phyloP scores from a whole-genome alignment of 2,888 invertebrate genomes.

The Perizoma affinitatum region DNA sequence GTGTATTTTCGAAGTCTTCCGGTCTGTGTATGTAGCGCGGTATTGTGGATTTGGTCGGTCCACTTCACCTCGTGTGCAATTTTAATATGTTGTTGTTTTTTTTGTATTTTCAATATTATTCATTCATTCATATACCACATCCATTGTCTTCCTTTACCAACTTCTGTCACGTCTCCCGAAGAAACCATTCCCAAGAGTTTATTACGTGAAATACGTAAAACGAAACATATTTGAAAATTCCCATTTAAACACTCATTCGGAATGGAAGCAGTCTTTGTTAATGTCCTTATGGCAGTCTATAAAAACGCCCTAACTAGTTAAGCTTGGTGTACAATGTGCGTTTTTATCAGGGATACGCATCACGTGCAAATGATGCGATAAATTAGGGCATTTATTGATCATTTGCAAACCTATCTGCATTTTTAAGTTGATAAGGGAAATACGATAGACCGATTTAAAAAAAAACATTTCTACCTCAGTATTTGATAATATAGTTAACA shows the following conservation, averaged over 20 bases:
- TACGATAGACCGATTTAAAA: not conserved
- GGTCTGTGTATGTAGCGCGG: too few relatives aligned
- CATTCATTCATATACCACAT: conserved; percentile 1
- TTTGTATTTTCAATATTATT: not conserved
- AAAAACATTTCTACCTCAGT: not conserved
- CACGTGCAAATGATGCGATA: conserved; percentile 27
- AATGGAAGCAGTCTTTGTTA: conserved; percentile 50
- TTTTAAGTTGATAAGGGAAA: conserved; percentile 10
- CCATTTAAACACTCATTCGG: conserved; percentile 46
- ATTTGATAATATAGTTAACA: too few relatives aligned
- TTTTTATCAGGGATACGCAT: conserved; percentile 16
- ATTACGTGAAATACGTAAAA: conserved; percentile 64
- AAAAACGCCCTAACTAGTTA: conserved; percentile 46
- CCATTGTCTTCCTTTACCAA: not conserved
- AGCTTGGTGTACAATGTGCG: conserved; percentile 40
- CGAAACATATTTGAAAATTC: conserved; percentile 62
- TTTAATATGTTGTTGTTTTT: too few relatives aligned
- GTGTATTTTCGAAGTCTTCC: too few relatives aligned
- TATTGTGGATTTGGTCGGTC: too few relatives aligned
- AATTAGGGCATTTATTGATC: conserved; percentile 33
- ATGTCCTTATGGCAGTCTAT: conserved; percentile 55
- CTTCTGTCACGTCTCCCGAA: conserved; percentile 34
- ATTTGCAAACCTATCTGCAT: conserved; percentile 27
- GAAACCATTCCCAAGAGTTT: conserved; percentile 62
- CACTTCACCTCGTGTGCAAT: too few relatives aligned